Evolutionary conservation across 2,113 vertebrate genomes (phyloP).

Genomic region (Monopterus albus): DNA sequence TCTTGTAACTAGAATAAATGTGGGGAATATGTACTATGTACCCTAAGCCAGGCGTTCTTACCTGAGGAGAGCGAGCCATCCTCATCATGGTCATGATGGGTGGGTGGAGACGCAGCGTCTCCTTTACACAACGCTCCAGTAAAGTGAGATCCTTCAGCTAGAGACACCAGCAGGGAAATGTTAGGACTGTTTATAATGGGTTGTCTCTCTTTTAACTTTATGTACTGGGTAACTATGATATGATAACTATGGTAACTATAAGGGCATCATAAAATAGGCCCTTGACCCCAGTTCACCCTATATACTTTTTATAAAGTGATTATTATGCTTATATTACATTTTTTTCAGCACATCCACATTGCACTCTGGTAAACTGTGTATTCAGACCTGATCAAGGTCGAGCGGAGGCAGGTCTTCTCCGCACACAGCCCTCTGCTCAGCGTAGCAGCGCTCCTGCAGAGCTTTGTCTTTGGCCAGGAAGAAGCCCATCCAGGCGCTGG

Average conservation of each 20-base stretch:
- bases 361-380: not conserved
- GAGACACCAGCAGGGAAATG: slow-evolving; percentile 9
- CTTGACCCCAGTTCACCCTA: too few relatives aligned
- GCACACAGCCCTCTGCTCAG: slow-evolving; percentile 89
- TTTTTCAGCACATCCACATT: too few relatives aligned
- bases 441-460: slow-evolving; percentile 89
- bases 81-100: slow-evolving; percentile 99
- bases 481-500: slow-evolving; percentile 96
- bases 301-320: too few relatives aligned
- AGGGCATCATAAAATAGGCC: too few relatives aligned
- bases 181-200: not conserved
- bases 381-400: slow-evolving; percentile 87
- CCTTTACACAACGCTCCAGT: slow-evolving; percentile 94
- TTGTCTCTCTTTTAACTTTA: too few relatives aligned
- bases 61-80: slow-evolving; percentile 92
- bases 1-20: not conserved
- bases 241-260: too few relatives aligned
- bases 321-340: too few relatives aligned
- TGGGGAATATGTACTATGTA: too few relatives aligned
- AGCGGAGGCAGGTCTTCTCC: slow-evolving; percentile 88
- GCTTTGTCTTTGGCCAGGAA: slow-evolving; percentile 89
- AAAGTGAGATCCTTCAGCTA: slow-evolving; percentile 91
- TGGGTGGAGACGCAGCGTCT: slow-evolving; percentile 93
- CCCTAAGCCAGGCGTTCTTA: slow-evolving; percentile 40
- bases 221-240: too few relatives aligned